phyloP scores from a whole-genome alignment of 2,797 vertebrate genomes.

The Natrix natrix region DNA sequence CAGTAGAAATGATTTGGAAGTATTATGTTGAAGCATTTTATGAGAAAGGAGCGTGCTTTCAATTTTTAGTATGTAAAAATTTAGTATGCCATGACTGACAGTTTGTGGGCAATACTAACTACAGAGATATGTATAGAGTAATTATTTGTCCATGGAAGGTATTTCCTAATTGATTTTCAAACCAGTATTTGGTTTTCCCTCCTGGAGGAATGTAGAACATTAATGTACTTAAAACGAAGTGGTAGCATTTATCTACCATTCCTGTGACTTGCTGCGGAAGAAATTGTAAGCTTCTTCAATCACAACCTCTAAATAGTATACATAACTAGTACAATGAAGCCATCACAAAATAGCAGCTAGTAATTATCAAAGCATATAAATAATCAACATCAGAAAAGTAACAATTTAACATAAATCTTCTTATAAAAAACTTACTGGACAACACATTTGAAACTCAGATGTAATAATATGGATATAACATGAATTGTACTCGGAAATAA shows the following conservation, averaged over 20 bases:
- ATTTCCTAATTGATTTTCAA: neutral
- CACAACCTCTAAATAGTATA: neutral
- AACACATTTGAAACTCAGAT: neutral
- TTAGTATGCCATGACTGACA: neutral
- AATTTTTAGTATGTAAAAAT: neutral
- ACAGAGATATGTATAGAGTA: neutral
- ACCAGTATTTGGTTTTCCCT: neutral
- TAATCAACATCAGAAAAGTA: neutral
- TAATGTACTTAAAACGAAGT: neutral
- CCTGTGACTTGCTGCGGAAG: constrained; percentile 48
- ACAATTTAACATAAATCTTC: neutral
- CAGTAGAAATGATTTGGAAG: neutral
- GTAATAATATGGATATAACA: neutral
- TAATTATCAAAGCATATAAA: neutral
- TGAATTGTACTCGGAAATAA: neutral
- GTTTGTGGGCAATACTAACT: neutral
- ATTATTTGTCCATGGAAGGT: neutral
- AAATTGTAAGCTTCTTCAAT: neutral
- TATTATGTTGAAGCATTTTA: neutral
- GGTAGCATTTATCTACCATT: neutral
- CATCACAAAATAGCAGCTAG: neutral
- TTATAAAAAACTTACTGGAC: neutral
- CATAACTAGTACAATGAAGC: neutral
- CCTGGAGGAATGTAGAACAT: neutral
- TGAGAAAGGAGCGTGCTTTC: neutral